Evolutionary conservation across 1,140 invertebrate genomes (phyloP).

Genomic region (Pristionchus pacificus): DNA sequence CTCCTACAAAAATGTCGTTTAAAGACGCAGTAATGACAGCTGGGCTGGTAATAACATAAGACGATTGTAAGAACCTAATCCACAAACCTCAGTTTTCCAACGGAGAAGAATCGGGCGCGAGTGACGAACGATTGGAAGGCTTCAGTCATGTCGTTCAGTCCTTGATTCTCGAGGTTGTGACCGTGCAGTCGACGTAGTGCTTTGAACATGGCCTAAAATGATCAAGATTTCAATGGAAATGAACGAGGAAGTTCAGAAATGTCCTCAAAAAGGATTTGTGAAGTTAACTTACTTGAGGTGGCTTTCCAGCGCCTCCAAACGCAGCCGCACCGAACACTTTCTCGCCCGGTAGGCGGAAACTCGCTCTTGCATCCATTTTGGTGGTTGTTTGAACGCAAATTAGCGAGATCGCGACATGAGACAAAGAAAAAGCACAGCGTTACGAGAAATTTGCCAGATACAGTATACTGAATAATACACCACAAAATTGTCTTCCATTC

Average conservation of each 20-base stretch:
- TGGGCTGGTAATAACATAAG: not conserved
- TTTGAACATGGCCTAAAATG: slow-evolving; percentile 47
- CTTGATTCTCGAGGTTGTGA: slow-evolving; percentile 52
- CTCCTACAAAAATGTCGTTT: slow-evolving; percentile 38
- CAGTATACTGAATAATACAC: no score
- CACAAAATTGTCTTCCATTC: no score
- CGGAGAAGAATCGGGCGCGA: slow-evolving; percentile 51
- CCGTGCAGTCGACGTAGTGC: slow-evolving; percentile 54
- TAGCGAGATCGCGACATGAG: no score
- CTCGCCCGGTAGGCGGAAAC: not conserved
- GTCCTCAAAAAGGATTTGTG: no score
- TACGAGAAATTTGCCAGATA: no score
- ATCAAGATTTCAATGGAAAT: not conserved
- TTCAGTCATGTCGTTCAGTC: slow-evolving; percentile 56
- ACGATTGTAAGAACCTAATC: not conserved
- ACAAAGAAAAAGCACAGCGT: no score
- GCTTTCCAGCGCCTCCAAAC: not conserved
- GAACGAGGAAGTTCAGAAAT: not conserved
- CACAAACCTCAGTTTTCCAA: slow-evolving; percentile 46
- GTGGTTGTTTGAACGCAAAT: no score
- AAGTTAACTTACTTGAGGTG: not conserved
- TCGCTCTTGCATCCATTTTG: not conserved
- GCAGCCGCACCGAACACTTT: not conserved
- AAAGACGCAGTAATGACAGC: not conserved
- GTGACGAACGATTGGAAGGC: slow-evolving; percentile 55